phyloP scores from a whole-genome alignment of 2,113 vertebrate species.

The Corythaeola cristata region DNA sequence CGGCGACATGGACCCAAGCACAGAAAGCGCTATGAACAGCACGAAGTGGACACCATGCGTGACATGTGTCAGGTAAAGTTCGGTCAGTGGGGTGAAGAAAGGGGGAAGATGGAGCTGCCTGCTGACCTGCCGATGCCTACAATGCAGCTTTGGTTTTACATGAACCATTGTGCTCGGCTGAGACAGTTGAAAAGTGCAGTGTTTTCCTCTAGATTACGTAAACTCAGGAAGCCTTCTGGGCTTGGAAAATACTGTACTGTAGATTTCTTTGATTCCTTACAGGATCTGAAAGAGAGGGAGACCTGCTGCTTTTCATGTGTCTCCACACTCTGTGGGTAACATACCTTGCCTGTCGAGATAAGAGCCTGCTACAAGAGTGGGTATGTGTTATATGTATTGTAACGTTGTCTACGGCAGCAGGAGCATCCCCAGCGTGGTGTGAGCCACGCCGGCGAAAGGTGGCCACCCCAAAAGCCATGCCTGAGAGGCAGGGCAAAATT shows the following conservation, averaged over 20 bases:
- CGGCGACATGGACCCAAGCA: constrained; percentile 87
- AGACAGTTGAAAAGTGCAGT: constrained; percentile 50
- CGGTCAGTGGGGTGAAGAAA: background rate
- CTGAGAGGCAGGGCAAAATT: background rate
- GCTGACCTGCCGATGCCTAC: background rate
- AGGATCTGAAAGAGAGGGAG: constrained; percentile 67
- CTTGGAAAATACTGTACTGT: constrained; percentile 63
- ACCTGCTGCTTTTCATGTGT: constrained; percentile 69
- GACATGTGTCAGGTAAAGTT: constrained; percentile 87
- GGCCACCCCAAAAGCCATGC: background rate
- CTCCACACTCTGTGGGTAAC: constrained; percentile 64
- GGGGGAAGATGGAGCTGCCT: background rate
- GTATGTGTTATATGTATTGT: constrained; percentile 56
- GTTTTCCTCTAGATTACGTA: constrained; percentile 17
- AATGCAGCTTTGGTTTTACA: background rate
- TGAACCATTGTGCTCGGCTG: background rate
- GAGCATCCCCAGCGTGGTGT: background rate
- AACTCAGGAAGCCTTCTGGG: constrained; percentile 3
- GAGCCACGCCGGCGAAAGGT: accelerated
- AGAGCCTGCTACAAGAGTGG: constrained; percentile 66
- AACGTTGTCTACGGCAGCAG: constrained; percentile 6
- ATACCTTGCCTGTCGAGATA: constrained; percentile 60
- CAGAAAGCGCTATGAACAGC: constrained; percentile 41
- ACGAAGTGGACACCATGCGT: constrained; percentile 81
- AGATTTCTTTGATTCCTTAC: constrained; percentile 70